Evolutionary conservation across 2,888 invertebrate species (phyloP).

Genomic region (Antheraea assamensis): DNA sequence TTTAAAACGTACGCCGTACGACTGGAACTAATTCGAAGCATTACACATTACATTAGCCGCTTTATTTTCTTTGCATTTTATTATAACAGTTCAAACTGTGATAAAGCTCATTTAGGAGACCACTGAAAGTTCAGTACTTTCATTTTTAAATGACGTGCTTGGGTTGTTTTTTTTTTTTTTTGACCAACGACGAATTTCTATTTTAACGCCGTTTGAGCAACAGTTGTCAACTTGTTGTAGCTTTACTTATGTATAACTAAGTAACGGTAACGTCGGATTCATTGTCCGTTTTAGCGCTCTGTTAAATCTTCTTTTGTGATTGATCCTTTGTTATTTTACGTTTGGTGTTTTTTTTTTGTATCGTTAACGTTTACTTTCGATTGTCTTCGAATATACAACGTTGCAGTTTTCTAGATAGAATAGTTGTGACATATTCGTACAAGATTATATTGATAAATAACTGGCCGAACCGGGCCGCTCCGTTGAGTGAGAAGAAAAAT

Average conservation of each 20-base stretch:
- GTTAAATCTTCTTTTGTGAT: constrained; percentile 14
- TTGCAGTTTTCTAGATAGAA: not conserved
- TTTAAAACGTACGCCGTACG: not conserved
- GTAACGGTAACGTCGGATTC: constrained; percentile 20
- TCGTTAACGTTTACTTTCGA: not conserved
- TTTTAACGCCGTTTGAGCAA: constrained; percentile 3
- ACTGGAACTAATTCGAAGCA: constrained; percentile 25
- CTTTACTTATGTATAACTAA: constrained; percentile 8
- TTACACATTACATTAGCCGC: constrained; percentile 33
- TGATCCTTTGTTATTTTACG: constrained; percentile 9
- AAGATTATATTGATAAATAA: no score
- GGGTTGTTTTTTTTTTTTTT: not conserved
- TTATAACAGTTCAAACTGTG: constrained; percentile 18
- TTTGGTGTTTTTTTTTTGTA: not conserved
- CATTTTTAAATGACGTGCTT: constrained; percentile 17
- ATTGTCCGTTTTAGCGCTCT: constrained; percentile 17
- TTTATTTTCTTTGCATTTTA: constrained; percentile 34
- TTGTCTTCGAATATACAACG: not conserved
- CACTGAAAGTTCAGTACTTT: constrained; percentile 22
- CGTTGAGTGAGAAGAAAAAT: no score
- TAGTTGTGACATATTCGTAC: no score
- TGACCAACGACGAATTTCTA: not conserved
- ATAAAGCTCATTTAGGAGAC: constrained; percentile 21
- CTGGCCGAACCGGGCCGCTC: no score
- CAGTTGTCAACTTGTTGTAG: constrained; percentile 13